These are phyloP conservation scores for Anabas testudineus DNA, from an alignment of 2,797 vertebrate species.

Conservation along the genomic window DNA sequence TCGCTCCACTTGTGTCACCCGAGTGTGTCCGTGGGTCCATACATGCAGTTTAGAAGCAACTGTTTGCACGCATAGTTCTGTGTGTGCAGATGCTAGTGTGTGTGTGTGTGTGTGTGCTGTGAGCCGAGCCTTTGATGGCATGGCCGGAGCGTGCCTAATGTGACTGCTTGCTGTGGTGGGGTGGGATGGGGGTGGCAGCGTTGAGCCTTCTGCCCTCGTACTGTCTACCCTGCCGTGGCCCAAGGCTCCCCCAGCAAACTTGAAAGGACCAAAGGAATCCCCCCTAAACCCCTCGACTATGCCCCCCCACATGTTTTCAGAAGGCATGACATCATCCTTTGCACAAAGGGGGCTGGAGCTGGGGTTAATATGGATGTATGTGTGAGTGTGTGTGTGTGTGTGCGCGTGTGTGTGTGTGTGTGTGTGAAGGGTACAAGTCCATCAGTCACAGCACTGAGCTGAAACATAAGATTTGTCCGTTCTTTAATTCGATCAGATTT, in stretches of 20 bases:
- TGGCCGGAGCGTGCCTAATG: conserved; percentile 84
- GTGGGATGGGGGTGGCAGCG: conserved; percentile 57
- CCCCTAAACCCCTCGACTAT: conserved; percentile 61
- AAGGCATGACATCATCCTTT: conserved; percentile 84
- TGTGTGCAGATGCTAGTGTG: conserved; percentile 27
- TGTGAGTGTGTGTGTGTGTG: conserved; percentile 37
- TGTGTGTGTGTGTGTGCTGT: conserved; percentile 47
- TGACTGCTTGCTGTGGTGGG: conserved; percentile 76
- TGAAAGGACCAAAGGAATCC: conserved; percentile 83
- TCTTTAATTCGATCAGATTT: conserved; percentile 3
- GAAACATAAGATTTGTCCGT: conserved; percentile 20
- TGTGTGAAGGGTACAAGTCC: conserved; percentile 43
- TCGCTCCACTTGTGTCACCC: conserved; percentile 64
- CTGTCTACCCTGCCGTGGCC: conserved; percentile 76
- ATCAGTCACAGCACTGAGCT: conserved; percentile 41
- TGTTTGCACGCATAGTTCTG: conserved; percentile 36
- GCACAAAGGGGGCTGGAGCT: conserved; percentile 76
- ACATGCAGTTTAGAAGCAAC: conserved; percentile 48
- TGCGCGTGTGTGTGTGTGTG: conserved; percentile 47
- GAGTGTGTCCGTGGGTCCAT: conserved; percentile 25
- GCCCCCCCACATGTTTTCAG: conserved; percentile 75
- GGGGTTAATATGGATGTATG: conserved; percentile 69
- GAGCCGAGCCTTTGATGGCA: conserved; percentile 79
- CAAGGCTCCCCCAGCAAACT: conserved; percentile 80
- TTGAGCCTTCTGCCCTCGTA: conserved; percentile 78